A percentile compares a stretch with the other conserved stretches of the same genome.
Conservation (phyloP, 2,797 vertebrate genomes). For the Sciurus carolinensis region DNA sequence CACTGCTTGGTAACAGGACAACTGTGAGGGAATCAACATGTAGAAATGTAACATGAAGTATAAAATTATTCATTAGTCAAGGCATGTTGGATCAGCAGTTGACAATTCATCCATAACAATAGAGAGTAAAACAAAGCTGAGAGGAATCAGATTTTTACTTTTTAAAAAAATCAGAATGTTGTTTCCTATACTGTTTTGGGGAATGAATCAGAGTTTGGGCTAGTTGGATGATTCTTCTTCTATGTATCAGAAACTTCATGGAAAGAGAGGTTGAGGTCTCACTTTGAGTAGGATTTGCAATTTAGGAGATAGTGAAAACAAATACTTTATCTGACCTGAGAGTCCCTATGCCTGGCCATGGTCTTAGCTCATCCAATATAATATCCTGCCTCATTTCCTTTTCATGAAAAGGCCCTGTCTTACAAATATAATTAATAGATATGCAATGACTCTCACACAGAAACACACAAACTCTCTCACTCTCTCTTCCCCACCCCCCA, state of each 20-base stretch:
- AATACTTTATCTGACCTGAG: constrained; percentile 24
- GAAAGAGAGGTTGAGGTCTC: neutral
- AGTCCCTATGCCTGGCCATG: neutral
- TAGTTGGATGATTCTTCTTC: neutral
- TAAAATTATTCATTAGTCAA: constrained; percentile 56
- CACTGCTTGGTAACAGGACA: constrained; percentile 4
- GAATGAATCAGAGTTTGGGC: neutral
- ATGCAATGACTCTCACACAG: neutral
- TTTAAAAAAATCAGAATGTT: neutral
- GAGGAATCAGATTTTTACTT: constrained; percentile 34
- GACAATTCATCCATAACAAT: constrained; percentile 22
- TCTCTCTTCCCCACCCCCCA: neutral
- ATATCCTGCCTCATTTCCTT: neutral
- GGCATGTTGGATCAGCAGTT: neutral
- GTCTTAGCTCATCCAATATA: constrained; percentile 7
- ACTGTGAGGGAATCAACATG: neutral
- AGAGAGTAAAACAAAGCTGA: neutral
- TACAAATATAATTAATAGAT: constrained; percentile 51
- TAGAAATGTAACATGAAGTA: constrained; percentile 44
- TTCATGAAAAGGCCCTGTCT: constrained; percentile 38
- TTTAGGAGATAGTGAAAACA: constrained; percentile 20
- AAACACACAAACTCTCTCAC: neutral
- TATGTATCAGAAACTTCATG: constrained; percentile 35
- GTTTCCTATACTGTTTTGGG: neutral
- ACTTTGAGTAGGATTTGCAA: constrained; percentile 12